A percentile compares a stretch with the other conserved stretches of the same genome.
These are phyloP conservation scores for Phalloptychus januarius DNA, from an alignment of 2,797 vertebrate genomes.

Conservation along the genomic window DNA sequence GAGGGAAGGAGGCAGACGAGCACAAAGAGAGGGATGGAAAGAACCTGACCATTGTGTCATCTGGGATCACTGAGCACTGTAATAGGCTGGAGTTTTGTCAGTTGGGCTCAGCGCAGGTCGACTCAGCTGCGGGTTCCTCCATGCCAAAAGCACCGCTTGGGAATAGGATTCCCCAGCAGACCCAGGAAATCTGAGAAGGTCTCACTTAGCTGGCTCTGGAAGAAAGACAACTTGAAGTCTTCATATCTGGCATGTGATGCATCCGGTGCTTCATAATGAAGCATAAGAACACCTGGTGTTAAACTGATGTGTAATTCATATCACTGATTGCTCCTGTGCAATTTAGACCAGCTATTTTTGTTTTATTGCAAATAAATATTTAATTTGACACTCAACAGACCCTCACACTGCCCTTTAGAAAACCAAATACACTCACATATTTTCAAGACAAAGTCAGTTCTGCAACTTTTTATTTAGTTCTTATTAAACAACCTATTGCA, in stretches of 20 bases:
- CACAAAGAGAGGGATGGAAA: slow-evolving; percentile 28
- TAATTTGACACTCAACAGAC: no score
- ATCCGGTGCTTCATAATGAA: slow-evolving; percentile 52
- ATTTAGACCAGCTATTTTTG: slow-evolving; percentile 26
- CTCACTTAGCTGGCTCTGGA: slow-evolving; percentile 60
- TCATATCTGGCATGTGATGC: slow-evolving; percentile 54
- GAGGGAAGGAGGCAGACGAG: slow-evolving; percentile 26
- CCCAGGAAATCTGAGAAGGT: slow-evolving; percentile 57
- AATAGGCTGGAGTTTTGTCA: slow-evolving; percentile 74
- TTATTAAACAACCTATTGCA: background rate
- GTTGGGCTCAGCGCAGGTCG: slow-evolving; percentile 51
- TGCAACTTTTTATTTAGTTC: background rate
- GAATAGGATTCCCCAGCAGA: slow-evolving; percentile 54
- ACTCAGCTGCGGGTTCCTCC: slow-evolving; percentile 50
- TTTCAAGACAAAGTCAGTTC: background rate
- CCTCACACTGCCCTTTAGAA: background rate
- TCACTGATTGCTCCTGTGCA: slow-evolving; percentile 25
- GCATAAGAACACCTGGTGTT: slow-evolving; percentile 19
- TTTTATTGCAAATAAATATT: background rate
- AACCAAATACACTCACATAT: background rate
- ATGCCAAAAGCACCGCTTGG: slow-evolving; percentile 64
- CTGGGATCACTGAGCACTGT: slow-evolving; percentile 77
- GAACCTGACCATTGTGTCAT: slow-evolving; percentile 54
- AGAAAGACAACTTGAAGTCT: slow-evolving; percentile 53
- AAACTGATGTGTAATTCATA: slow-evolving; percentile 25